These are phyloP conservation scores for Drosophila pruinosa DNA, from an alignment of 1,140 invertebrate species.

Conservation along the genomic window DNA sequence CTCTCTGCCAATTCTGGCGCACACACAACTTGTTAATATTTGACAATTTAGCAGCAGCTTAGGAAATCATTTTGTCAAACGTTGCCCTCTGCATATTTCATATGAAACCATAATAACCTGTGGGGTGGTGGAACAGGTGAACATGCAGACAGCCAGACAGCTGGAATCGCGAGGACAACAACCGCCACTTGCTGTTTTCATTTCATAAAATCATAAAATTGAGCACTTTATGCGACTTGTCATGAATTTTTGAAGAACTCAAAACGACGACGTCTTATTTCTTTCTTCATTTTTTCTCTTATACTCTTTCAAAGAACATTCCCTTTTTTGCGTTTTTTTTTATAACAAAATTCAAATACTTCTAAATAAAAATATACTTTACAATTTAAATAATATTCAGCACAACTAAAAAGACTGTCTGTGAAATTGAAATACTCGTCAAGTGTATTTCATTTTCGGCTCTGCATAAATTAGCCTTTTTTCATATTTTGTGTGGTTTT, in stretches of 20 bases:
- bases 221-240: constrained; percentile 75
- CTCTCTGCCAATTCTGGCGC: background rate
- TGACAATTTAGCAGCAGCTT: constrained; percentile 55
- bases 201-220: constrained; percentile 79
- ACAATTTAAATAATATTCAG: background rate
- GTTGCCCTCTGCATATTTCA: constrained; percentile 63
- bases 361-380: too few species aligned
- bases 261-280: constrained; percentile 64
- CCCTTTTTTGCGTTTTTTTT: background rate
- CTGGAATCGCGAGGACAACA: constrained; percentile 6
- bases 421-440: background rate
- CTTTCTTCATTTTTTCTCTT: constrained; percentile 17
- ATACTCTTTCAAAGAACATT: background rate
- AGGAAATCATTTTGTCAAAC: constrained; percentile 64
- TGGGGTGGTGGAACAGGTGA: background rate
- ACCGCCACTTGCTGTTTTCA: constrained; percentile 65
- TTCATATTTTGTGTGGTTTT: constrained; percentile 2
- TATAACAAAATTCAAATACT: background rate
- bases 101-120: constrained; percentile 44
- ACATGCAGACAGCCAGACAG: background rate
- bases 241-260: constrained; percentile 77
- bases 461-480: background rate
- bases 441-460: constrained; percentile 3
- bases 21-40: constrained; percentile 39
- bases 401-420: too few species aligned